phyloP scores from a whole-genome alignment of 2,113 vertebrate species.

The Girardinichthys multiradiatus region DNA sequence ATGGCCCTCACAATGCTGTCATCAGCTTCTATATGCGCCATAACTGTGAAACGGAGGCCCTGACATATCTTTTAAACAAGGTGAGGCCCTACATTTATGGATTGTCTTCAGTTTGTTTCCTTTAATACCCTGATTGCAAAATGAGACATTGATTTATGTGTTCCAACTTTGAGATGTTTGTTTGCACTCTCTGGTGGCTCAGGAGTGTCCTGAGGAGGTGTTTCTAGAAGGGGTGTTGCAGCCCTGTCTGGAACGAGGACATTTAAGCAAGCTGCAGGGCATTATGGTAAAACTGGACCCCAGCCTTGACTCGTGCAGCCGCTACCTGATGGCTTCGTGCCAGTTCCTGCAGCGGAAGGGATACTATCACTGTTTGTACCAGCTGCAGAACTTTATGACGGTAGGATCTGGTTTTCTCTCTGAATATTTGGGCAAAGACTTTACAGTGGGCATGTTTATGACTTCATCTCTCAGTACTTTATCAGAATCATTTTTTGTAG shows the following conservation, averaged over 20 bases:
- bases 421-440: neutral
- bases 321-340: conserved; percentile 92
- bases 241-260: conserved; percentile 88
- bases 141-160: too few relatives aligned
- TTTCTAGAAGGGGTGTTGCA: conserved; percentile 94
- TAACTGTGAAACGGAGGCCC: conserved; percentile 87
- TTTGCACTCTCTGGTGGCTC: neutral
- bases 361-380: conserved; percentile 93
- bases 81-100: conserved; percentile 60
- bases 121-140: neutral
- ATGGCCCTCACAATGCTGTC: conserved; percentile 90
- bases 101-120: neutral
- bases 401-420: conserved; percentile 65
- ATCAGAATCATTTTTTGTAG: neutral
- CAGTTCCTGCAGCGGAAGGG: conserved; percentile 91
- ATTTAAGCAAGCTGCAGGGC: conserved; percentile 87
- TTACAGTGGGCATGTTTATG: neutral
- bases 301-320: conserved; percentile 87
- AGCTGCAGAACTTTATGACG: conserved; percentile 98
- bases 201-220: conserved; percentile 92
- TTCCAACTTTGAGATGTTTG: neutral
- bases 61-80: conserved; percentile 89
- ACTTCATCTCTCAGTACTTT: neutral
- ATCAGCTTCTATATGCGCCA: conserved; percentile 93
- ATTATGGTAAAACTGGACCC: conserved; percentile 90